Base-by-base conservation (phyloP, 2,797 vertebrate species). In the Limnodromus scolopaceus region DNA sequence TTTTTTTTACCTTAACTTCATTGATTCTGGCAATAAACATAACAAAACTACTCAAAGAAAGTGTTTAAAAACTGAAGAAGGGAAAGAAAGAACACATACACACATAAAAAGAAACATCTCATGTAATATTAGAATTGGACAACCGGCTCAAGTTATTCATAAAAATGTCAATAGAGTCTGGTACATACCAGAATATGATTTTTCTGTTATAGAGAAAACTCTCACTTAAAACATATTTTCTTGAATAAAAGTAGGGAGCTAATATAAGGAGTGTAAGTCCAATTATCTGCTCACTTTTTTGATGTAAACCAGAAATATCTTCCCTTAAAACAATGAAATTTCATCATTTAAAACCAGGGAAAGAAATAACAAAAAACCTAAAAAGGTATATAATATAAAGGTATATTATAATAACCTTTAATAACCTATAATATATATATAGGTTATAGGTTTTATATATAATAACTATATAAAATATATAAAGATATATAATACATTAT, bases 341-440 rank as follows among this genome's bases (percentile, higher is more conserved):
- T 65, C 25, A 38, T n/a, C 6, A 38, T 60, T 89, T 64, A 34
- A 91, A 76, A 66, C 16, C 25, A 63, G 4, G 3, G 11, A 25
- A 2, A 54, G 1, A 88, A 88, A 74, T 34, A 48, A 58, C 8
- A 53, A 39, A 43, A 54, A 34, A 17, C 0, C 1, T 8, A 1
- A 32, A 51, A 85, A 32, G 4, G 6, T 36, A 9, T 55, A 45
- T n/a, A n/a, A n/a, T n/a, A n/a, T n/a, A n/a, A n/a, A n/a, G n/a
- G n/a, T n/a, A n/a, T n/a, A n/a, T n/a, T n/a, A n/a, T n/a, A n/a
- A n/a, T n/a, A n/a, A n/a, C n/a, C n/a, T n/a, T n/a, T n/a, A n/a
- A n/a, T n/a, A n/a, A n/a, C n/a, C n/a, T n/a, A n/a, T n/a, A n/a
- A n/a, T n/a, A n/a, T n/a, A n/a, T n/a, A n/a, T n/a, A n/a, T n/a